A percentile compares a stretch with the other conserved stretches of the same genome.
Evolutionary conservation across 2,797 vertebrate genomes (phyloP).

Genomic region (Amblyopsis hoosieri): DNA sequence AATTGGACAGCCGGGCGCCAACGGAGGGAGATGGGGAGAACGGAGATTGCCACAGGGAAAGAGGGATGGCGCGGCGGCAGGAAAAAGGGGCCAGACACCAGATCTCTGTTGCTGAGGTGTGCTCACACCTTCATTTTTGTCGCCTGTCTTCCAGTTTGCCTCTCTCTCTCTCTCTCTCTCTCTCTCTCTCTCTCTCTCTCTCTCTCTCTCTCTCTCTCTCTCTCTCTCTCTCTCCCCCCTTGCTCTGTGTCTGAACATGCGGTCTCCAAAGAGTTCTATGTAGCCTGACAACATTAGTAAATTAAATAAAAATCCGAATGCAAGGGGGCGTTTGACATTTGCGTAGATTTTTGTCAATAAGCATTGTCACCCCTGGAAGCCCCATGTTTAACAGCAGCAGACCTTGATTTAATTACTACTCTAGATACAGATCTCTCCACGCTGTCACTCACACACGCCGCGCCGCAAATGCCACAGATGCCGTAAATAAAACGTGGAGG

Average conservation of each 20-base stretch:
- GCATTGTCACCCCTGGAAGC: slow-evolving; percentile 57
- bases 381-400: slow-evolving; percentile 63
- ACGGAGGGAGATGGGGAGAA: slow-evolving; percentile 34
- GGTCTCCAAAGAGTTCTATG: slow-evolving; percentile 35
- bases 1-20: slow-evolving; percentile 33
- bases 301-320: slow-evolving; percentile 57
- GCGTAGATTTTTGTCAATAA: slow-evolving; percentile 67
- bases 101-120: slow-evolving; percentile 15
- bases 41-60: slow-evolving; percentile 35
- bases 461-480: slow-evolving; percentile 42
- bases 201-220: slow-evolving; percentile 18
- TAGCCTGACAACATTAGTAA: slow-evolving; percentile 51
- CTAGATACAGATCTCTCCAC: slow-evolving; percentile 53
- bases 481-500: too few species aligned
- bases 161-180: slow-evolving; percentile 17
- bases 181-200: slow-evolving; percentile 14
- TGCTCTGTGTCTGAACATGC: slow-evolving; percentile 12
- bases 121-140: not conserved
- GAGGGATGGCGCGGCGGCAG: slow-evolving; percentile 19
- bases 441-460: slow-evolving; percentile 56
- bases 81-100: slow-evolving; percentile 26
- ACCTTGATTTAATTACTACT: slow-evolving; percentile 72
- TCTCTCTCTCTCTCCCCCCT: not conserved
- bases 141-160: not conserved
- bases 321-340: slow-evolving; percentile 71